These are phyloP conservation scores for Acipenser ruthenus DNA, from an alignment of 2,797 vertebrate genomes.

Conservation along the genomic window DNA sequence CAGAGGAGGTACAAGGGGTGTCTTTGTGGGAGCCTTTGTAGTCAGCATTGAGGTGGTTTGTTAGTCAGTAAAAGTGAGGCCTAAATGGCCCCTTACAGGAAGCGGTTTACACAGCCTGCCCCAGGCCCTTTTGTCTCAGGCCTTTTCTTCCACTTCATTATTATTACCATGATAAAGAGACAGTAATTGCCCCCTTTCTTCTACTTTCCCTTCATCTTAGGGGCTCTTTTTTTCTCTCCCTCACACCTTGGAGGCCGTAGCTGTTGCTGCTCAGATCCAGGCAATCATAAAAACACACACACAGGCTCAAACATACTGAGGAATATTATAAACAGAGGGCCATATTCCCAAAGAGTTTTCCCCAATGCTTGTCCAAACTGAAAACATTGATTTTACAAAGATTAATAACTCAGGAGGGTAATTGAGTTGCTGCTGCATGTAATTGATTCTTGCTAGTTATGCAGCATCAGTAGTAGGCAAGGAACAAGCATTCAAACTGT, in stretches of 20 bases:
- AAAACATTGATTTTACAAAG: no score
- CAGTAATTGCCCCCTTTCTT: constrained; percentile 71
- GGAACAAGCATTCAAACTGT: no score
- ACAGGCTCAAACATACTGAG: no score
- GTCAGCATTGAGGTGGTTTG: constrained; percentile 64
- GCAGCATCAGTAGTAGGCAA: no score
- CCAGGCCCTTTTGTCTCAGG: constrained; percentile 51
- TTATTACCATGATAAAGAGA: constrained; percentile 73
- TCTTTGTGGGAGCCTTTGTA: constrained; percentile 54
- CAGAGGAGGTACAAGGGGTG: neutral
- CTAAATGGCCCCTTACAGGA: constrained; percentile 71
- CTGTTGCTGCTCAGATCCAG: no score
- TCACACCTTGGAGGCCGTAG: constrained; percentile 15
- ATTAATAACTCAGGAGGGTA: no score
- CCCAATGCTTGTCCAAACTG: no score
- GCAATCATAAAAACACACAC: no score
- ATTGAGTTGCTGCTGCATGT: no score
- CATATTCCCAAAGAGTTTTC: no score
- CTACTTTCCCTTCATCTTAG: constrained; percentile 62
- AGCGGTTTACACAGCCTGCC: constrained; percentile 62
- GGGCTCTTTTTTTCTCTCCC: constrained; percentile 32
- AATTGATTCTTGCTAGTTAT: no score
- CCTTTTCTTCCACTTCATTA: constrained; percentile 69
- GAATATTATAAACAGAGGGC: no score
- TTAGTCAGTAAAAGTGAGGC: constrained; percentile 74